These are phyloP conservation scores for Onychomys leucogaster DNA, from an alignment of 2,797 vertebrate genomes.

Conservation along the genomic window DNA sequence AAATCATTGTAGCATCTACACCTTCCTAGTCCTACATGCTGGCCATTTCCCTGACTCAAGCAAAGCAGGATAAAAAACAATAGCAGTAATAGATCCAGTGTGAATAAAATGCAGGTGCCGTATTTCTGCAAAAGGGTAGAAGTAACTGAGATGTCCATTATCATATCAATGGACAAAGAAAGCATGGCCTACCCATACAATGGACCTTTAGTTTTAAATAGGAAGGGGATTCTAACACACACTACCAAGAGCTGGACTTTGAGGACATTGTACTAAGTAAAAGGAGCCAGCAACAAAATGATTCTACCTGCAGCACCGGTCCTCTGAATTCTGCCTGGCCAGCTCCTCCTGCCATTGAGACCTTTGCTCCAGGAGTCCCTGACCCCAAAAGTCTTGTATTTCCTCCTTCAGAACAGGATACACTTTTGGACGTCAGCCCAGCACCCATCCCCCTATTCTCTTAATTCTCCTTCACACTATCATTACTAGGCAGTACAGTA, in stretches of 20 bases:
- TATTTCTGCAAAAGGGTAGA: not conserved
- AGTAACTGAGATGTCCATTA: not conserved
- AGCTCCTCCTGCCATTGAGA: not conserved
- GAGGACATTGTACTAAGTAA: not conserved
- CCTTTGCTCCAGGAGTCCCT: not conserved
- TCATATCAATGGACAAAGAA: not conserved
- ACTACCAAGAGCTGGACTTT: not conserved
- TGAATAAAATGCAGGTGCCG: not conserved
- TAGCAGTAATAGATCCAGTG: not conserved
- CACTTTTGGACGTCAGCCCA: not conserved
- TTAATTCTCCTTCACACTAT: not conserved
- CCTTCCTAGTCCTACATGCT: not conserved
- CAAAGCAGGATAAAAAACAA: constrained; percentile 2
- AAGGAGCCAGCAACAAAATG: not conserved
- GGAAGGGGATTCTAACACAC: not conserved
- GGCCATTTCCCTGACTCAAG: not conserved
- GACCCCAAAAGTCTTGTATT: not conserved
- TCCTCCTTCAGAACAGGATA: not conserved
- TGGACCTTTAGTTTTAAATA: constrained; percentile 1
- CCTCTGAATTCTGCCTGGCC: not conserved
- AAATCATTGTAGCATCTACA: not conserved
- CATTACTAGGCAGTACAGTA: not conserved
- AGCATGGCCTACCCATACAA: not conserved
- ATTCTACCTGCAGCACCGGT: not conserved
- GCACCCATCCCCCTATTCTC: not conserved